A percentile compares a stretch with the other conserved stretches of the same genome.
phyloP scores from a whole-genome alignment of 2,113 vertebrate genomes.

The Sturnira hondurensis region DNA sequence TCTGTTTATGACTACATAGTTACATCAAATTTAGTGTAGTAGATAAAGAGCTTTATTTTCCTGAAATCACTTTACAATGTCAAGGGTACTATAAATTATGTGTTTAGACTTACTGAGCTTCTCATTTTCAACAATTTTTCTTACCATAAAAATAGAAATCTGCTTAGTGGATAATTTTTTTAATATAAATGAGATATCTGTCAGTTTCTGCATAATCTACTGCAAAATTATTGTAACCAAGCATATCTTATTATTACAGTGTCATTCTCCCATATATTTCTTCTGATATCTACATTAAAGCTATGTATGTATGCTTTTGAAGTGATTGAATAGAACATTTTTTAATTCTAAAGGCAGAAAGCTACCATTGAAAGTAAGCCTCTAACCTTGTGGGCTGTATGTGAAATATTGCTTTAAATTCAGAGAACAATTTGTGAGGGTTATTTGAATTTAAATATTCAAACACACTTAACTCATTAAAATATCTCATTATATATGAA shows the following conservation, averaged over 20 bases:
- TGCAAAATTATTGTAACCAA: conserved; percentile 6
- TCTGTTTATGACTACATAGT: background rate
- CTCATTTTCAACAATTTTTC: conserved; percentile 10
- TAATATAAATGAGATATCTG: background rate
- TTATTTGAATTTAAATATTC: conserved; percentile 54
- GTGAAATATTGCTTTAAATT: conserved; percentile 31
- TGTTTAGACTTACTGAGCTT: background rate
- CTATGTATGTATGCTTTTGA: conserved; percentile 11
- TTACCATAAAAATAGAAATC: background rate
- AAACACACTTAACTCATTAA: conserved; percentile 38
- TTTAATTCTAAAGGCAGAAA: background rate
- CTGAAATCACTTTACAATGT: conserved; percentile 28
- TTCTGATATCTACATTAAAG: conserved; percentile 20
- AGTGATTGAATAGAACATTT: background rate
- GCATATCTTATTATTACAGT: conserved; percentile 39
- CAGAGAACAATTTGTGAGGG: background rate
- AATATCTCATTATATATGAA: conserved; percentile 33
- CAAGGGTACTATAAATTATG: background rate
- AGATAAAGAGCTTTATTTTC: background rate
- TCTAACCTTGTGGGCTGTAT: background rate
- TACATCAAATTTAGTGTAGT: background rate
- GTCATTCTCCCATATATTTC: conserved; percentile 21
- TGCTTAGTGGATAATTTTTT: background rate
- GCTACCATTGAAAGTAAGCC: background rate
- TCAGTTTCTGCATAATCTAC: conserved; percentile 6